Conservation (phyloP, 2,888 invertebrate species). For the Perizoma affinitatum region DNA sequence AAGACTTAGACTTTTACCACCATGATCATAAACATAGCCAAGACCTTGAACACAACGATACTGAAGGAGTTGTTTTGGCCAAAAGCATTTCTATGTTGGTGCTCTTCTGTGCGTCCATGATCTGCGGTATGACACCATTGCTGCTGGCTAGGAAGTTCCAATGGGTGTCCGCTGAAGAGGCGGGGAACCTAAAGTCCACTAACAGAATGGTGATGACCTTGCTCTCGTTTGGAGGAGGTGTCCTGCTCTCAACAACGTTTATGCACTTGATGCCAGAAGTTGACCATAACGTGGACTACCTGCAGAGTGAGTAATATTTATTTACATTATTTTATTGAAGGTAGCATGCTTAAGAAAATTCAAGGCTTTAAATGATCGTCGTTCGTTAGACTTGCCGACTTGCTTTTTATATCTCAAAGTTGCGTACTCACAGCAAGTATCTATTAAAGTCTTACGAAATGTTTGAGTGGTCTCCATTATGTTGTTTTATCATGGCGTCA, state of each 20-base stretch:
- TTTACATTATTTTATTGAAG: too few relatives aligned
- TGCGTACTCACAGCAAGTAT: not conserved
- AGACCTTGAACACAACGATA: slow-evolving; percentile 51
- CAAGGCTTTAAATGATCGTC: too few relatives aligned
- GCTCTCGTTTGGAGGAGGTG: slow-evolving; percentile 93
- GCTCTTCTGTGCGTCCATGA: slow-evolving; percentile 89
- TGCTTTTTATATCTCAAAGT: not conserved
- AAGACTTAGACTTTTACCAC: slow-evolving; percentile 35
- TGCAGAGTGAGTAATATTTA: slow-evolving; percentile 75
- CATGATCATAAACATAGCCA: slow-evolving; percentile 41
- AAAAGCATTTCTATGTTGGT: slow-evolving; percentile 92
- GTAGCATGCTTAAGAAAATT: too few relatives aligned
- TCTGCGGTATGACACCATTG: slow-evolving; percentile 90
- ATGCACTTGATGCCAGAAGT: slow-evolving; percentile 92
- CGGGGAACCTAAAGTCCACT: slow-evolving; percentile 75
- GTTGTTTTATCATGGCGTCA: not conserved
- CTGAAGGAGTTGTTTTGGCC: slow-evolving; percentile 84
- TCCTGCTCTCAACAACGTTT: slow-evolving; percentile 91
- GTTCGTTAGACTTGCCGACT: not conserved
- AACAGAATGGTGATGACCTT: slow-evolving; percentile 84
- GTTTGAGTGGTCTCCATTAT: slow-evolving; percentile 1
- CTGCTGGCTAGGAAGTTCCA: slow-evolving; percentile 87
- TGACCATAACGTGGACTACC: slow-evolving; percentile 85
- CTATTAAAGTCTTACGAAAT: slow-evolving; percentile 2
- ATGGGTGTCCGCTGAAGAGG: slow-evolving; percentile 80